phyloP scores from a whole-genome alignment of 1,140 invertebrate species.

The Zaprionus gabonicus region DNA sequence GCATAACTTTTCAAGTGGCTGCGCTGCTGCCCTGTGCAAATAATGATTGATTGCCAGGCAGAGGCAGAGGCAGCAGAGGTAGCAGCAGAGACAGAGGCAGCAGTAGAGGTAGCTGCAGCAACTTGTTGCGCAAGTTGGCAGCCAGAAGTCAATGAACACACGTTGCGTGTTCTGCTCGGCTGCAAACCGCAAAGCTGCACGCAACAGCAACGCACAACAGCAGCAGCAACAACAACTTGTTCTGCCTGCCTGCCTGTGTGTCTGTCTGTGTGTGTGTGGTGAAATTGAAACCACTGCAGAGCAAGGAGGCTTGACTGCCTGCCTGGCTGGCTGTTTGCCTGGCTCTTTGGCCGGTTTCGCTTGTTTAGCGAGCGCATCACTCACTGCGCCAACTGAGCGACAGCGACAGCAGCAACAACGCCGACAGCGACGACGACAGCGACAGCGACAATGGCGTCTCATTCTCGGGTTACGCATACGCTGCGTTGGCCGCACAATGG shows the following conservation, averaged over 20 bases:
- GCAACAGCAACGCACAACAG: conserved; percentile 50
- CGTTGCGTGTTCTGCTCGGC: conserved; percentile 71
- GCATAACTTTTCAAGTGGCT: conserved; percentile 64
- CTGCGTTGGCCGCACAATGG: conserved; percentile 8
- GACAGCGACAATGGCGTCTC: conserved; percentile 25
- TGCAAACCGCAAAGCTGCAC: conserved; percentile 60
- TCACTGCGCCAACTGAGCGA: conserved; percentile 47
- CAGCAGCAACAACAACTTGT: conserved; percentile 58
- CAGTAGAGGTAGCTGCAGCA: conserved; percentile 47
- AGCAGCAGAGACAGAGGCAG: conserved; percentile 33
- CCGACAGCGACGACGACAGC: conserved; percentile 40
- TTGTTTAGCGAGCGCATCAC: conserved; percentile 70
- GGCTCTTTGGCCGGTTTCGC: conserved; percentile 52
- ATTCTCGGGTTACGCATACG: conserved; percentile 6
- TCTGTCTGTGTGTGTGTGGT: conserved; percentile 23
- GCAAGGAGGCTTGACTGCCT: conserved; percentile 50
- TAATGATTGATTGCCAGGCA: conserved; percentile 74
- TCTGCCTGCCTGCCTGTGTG: conserved; percentile 45
- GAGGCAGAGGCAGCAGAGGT: neutral
- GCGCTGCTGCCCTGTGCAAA: conserved; percentile 46
- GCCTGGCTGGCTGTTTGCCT: conserved; percentile 49
- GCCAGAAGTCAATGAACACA: conserved; percentile 79
- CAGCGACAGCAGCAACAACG: conserved; percentile 17
- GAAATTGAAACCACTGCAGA: conserved; percentile 67
- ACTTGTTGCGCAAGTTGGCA: conserved; percentile 74